Evolutionary conservation across 2,888 invertebrate species (phyloP).

Genomic region (Palloptera scutellata): DNA sequence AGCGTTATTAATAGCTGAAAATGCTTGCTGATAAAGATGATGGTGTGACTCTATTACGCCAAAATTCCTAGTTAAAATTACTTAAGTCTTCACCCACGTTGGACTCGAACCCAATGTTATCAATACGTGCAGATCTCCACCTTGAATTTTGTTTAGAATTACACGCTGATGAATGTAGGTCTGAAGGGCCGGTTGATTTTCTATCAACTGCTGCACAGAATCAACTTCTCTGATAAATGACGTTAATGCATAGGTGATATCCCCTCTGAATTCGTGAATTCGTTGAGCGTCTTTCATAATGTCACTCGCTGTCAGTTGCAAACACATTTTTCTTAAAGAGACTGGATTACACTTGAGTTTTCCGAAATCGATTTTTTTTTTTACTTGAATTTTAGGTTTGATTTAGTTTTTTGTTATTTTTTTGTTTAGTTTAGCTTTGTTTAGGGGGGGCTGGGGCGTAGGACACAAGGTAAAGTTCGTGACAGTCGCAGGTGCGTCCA

Average conservation of each 20-base stretch:
- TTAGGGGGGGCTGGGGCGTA: too few relatives aligned
- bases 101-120: slow-evolving; percentile 32
- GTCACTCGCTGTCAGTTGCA: background rate
- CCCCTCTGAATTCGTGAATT: slow-evolving; percentile 28
- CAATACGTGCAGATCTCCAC: slow-evolving; percentile 36
- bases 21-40: slow-evolving; percentile 32
- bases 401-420: too few relatives aligned
- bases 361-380: too few relatives aligned
- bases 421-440: too few relatives aligned
- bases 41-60: slow-evolving; percentile 35
- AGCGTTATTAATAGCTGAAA: slow-evolving; percentile 29
- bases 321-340: too few relatives aligned
- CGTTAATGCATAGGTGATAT: slow-evolving; percentile 23
- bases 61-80: slow-evolving; percentile 30
- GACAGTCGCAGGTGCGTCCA: too few relatives aligned
- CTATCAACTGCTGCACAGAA: background rate
- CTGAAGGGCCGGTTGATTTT: background rate
- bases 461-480: too few relatives aligned
- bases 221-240: slow-evolving; percentile 27
- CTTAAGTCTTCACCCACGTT: slow-evolving; percentile 31
- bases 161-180: slow-evolving; percentile 33
- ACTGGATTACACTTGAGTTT: too few relatives aligned
- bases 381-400: too few relatives aligned
- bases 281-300: slow-evolving; percentile 29
- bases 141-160: slow-evolving; percentile 41